Evolutionary conservation across 2,888 invertebrate genomes (phyloP).

Genomic region (Operophtera brumata): DNA sequence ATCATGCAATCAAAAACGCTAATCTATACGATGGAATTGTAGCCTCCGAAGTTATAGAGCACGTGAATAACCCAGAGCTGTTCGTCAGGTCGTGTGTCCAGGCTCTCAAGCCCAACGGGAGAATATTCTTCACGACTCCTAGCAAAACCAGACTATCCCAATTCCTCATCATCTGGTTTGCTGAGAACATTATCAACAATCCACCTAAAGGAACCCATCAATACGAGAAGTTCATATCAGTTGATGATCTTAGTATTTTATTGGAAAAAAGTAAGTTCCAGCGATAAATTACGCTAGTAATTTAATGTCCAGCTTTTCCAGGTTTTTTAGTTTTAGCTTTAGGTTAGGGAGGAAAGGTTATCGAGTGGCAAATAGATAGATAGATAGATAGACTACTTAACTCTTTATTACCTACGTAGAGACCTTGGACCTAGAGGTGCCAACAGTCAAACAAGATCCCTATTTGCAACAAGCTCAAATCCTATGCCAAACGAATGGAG

Average conservation of each 20-base stretch:
- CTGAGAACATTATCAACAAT: constrained; percentile 87
- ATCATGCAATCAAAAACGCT: constrained; percentile 67
- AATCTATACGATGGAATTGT: constrained; percentile 89
- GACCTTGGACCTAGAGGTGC: too few relatives aligned
- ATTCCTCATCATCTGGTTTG: constrained; percentile 83
- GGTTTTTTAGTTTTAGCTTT: too few relatives aligned
- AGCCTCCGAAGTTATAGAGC: constrained; percentile 94
- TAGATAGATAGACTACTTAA: too few relatives aligned
- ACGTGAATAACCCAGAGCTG: constrained; percentile 85
- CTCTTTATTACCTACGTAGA: too few relatives aligned
- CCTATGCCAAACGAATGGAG: too few relatives aligned
- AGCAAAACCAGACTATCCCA: constrained; percentile 83
- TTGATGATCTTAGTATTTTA: constrained; percentile 85
- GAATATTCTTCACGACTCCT: constrained; percentile 85
- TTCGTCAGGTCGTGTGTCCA: constrained; percentile 85
- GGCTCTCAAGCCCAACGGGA: constrained; percentile 84
- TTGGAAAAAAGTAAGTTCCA: constrained; percentile 87
- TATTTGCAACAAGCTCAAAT: too few relatives aligned
- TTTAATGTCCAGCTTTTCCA: too few relatives aligned
- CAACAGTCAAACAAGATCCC: too few relatives aligned
- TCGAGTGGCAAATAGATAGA: too few relatives aligned
- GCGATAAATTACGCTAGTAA: too few relatives aligned
- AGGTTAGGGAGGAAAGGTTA: too few relatives aligned
- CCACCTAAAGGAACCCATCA: constrained; percentile 94
- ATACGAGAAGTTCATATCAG: constrained; percentile 92